Base-by-base conservation (phyloP, 1,140 invertebrate species). In the Heliconius himera region DNA sequence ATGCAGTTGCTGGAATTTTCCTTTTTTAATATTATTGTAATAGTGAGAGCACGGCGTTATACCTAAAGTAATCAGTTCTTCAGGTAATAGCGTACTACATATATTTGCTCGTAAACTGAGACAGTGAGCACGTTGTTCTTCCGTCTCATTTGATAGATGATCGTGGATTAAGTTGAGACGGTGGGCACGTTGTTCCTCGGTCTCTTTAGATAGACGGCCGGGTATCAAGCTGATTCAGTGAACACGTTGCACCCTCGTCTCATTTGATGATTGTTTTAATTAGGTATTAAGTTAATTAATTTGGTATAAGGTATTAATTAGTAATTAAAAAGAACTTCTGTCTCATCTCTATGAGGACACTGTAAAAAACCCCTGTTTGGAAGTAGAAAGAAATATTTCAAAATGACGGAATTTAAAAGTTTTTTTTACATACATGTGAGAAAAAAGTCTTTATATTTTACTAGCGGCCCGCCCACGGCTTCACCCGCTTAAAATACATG, bases 1-100 rank as follows among this genome's bases (percentile, higher is more conserved):
- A 82, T 16, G 78, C 76, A 9, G 60, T 72, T 36, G 78, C n/a
- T 22, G 81, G 76, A 78, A 74, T n/a, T 80, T 80, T 82, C 72
- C 76, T 41, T 80, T 80, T 77, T 22, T 82, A 29, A 82, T 77
- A 56, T 22, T 70, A 38, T 46, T 83, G 9, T 36, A 66, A 56
- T 77, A 83, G 2, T 76, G 70, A 33, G 77, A 71, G 18, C 81
- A 82, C 20, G 73, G 78, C 8, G 49, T 75, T 41, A 82, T 82
- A 20, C 41, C 66, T 33, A 75, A 49, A 74, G 41, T n/a, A 51
- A 78, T 26, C 33, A 81, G 49, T 78, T 82, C 76, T 73, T 71
- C 29, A 0, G 79, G 77, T 77, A 81, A 74, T 38, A 81, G 3
- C 16, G 56, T 26, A 74, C 49, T 54, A 72, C 33, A n/a, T n/a